Percentiles rank a stretch among this genome's conserved stretches.
Conservation (phyloP, 2,888 invertebrate genomes). For the Patella depressa region DNA sequence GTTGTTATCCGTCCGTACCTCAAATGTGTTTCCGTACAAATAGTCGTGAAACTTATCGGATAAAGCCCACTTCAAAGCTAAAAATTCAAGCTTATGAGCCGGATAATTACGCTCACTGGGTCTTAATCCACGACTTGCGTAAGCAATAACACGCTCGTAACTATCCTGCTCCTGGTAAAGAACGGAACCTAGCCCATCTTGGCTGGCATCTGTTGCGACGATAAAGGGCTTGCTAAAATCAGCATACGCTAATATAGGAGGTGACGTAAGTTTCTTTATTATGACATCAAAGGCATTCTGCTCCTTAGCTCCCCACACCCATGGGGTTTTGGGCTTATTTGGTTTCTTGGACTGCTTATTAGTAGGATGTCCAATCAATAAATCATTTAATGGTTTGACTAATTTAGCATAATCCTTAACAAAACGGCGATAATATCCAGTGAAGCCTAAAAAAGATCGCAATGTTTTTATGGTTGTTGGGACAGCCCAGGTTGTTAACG, state of each 20-base stretch:
- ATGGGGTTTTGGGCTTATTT: too few species aligned
- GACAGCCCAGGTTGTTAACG: constrained; percentile 5
- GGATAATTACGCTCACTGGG: neutral
- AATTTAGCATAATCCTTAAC: constrained; percentile 30
- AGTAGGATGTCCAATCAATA: constrained; percentile 22
- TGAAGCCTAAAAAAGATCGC: neutral
- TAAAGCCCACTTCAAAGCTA: neutral
- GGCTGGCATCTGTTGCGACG: too few species aligned
- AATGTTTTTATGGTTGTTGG: constrained; percentile 23
- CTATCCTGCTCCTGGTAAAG: neutral
- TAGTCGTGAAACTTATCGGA: too few species aligned
- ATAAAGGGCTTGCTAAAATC: too few species aligned
- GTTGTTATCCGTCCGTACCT: neutral
- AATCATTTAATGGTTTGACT: constrained; percentile 30
- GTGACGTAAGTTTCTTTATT: too few species aligned
- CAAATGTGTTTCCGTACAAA: too few species aligned
- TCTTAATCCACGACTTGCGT: too few species aligned
- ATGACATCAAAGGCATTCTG: too few species aligned
- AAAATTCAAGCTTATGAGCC: constrained; percentile 1
- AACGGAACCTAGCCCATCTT: neutral
- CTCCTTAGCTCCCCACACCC: too few species aligned
- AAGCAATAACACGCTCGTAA: too few species aligned
- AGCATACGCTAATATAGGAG: too few species aligned
- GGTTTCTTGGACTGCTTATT: constrained; percentile 9
- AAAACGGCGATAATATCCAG: constrained; percentile 31